A percentile compares a stretch with the other conserved stretches of the same genome.
phyloP scores from a whole-genome alignment of 2,888 invertebrate species.

The Drosophila pseudotakahashii region DNA sequence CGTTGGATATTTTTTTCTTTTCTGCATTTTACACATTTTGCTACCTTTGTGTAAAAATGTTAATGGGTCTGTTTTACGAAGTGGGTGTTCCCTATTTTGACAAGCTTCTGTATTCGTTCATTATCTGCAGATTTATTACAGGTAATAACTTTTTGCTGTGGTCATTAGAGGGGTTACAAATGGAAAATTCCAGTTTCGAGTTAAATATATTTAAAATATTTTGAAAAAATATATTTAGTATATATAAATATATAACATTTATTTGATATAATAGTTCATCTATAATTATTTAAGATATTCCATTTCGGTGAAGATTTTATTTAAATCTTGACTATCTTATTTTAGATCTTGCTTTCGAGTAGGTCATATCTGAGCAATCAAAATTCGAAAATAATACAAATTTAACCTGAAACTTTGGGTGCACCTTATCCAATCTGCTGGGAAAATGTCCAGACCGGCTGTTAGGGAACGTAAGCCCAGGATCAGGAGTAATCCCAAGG shows the following conservation, averaged over 20 bases:
- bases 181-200: background rate
- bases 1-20: no score
- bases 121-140: background rate
- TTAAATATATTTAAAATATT: background rate
- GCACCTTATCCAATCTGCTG: background rate
- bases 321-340: no score
- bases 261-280: no score
- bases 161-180: background rate
- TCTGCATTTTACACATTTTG: background rate
- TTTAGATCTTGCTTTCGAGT: background rate
- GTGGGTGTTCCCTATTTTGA: background rate
- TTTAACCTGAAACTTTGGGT: background rate
- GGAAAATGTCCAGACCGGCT: conserved; percentile 8
- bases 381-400: background rate
- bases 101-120: background rate
- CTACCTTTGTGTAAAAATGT: no score
- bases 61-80: background rate
- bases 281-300: no score
- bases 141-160: background rate
- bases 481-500: background rate
- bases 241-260: no score
- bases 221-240: no score
- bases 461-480: background rate
- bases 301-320: no score
- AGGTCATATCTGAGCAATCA: background rate